phyloP scores from a whole-genome alignment of 2,113 vertebrate genomes.

The Sturnus vulgaris region DNA sequence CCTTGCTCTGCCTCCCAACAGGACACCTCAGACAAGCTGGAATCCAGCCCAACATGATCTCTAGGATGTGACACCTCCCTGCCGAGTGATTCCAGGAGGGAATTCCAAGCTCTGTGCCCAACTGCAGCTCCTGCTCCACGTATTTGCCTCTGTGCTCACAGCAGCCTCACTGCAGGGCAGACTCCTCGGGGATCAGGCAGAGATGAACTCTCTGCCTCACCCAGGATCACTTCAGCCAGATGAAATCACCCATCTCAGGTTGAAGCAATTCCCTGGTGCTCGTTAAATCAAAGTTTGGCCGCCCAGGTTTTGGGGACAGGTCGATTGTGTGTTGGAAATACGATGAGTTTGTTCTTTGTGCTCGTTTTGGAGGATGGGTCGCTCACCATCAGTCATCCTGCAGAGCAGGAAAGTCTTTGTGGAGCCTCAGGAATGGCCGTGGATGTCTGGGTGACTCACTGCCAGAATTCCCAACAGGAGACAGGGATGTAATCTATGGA shows the following conservation, averaged over 20 bases:
- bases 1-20: background rate
- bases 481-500: background rate
- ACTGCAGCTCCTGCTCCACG: background rate
- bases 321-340: background rate
- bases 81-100: background rate
- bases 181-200: background rate
- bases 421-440: background rate
- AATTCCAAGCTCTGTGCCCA: background rate
- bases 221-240: background rate
- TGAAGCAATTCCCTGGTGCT: background rate
- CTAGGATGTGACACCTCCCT: background rate
- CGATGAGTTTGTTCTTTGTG: accelerated
- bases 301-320: background rate
- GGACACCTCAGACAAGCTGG: background rate
- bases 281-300: background rate
- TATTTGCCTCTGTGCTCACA: background rate
- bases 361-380: background rate
- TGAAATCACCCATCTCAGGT: background rate
- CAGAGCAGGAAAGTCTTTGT: background rate
- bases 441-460: background rate
- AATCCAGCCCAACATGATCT: background rate
- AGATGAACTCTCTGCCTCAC: background rate
- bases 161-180: accelerated
- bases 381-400: background rate
- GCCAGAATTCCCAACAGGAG: background rate